Evolutionary conservation across 2,797 vertebrate species (phyloP).

Genomic region (Sebastes matsubarae): DNA sequence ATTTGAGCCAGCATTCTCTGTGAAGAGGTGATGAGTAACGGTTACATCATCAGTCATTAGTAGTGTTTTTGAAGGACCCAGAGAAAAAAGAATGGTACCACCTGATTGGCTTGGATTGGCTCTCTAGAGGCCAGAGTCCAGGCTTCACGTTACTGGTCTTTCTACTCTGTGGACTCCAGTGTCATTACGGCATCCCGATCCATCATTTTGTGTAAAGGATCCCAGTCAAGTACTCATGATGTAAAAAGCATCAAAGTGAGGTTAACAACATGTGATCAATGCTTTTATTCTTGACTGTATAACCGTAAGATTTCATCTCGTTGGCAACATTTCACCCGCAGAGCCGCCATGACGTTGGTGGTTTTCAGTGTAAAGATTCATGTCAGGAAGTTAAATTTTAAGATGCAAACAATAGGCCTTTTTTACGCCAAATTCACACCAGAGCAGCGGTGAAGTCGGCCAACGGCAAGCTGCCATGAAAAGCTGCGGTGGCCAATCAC

Average conservation of each 20-base stretch:
- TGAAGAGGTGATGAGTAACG: slow-evolving; percentile 36
- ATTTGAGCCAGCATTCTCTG: slow-evolving; percentile 35
- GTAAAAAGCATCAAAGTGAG: slow-evolving; percentile 1
- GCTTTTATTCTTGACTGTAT: background rate
- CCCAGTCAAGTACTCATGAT: background rate
- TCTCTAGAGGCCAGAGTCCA: slow-evolving; percentile 13
- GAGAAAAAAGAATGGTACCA: slow-evolving; percentile 4
- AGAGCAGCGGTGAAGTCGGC: no score
- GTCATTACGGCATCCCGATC: slow-evolving; percentile 46
- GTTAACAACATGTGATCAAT: background rate
- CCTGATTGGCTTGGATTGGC: slow-evolving; percentile 25
- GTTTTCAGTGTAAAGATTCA: background rate
- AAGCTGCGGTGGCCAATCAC: no score
- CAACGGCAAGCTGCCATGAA: no score
- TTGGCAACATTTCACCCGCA: background rate
- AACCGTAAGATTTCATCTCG: background rate
- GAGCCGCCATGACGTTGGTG: background rate
- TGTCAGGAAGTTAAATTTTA: background rate
- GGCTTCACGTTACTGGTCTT: slow-evolving; percentile 21
- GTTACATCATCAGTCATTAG: slow-evolving; percentile 46
- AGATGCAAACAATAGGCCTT: background rate
- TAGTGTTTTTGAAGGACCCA: slow-evolving; percentile 29
- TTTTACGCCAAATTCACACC: background rate
- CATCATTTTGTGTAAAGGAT: slow-evolving; percentile 17
- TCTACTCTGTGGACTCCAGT: slow-evolving; percentile 12